Conservation (phyloP, 2,888 invertebrate genomes). For the Clepsis dumicolana region DNA sequence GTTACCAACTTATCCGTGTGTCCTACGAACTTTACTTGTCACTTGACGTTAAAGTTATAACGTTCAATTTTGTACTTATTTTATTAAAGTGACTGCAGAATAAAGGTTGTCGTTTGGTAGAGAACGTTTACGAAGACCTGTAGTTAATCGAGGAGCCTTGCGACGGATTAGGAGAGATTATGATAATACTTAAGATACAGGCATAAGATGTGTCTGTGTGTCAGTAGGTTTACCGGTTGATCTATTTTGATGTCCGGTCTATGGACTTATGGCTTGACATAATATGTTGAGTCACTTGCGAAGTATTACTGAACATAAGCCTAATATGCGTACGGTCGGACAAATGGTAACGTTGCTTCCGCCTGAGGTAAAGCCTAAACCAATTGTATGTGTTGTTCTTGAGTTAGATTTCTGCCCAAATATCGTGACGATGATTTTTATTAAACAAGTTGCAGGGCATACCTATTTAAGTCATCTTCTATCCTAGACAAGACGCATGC, state of each 20-base stretch:
- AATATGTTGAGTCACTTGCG: background rate
- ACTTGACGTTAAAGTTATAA: background rate
- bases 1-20: background rate
- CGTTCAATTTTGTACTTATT: background rate
- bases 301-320: background rate
- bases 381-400: no score
- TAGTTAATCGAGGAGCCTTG: slow-evolving; percentile 58
- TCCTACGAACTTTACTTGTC: background rate
- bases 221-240: slow-evolving; percentile 3
- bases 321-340: background rate
- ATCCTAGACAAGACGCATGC: no score
- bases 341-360: no score
- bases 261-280: background rate
- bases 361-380: no score
- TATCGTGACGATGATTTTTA: no score
- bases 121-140: slow-evolving; percentile 17
- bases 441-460: no score
- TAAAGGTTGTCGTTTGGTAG: slow-evolving; percentile 4
- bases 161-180: slow-evolving; percentile 61
- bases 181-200: slow-evolving; percentile 51
- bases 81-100: background rate
- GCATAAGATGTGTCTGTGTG: slow-evolving; percentile 6
- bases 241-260: background rate
- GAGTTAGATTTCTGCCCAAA: no score
- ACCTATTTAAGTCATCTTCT: no score